Conservation (phyloP, 1,140 invertebrate genomes). For the Philotrypesis tridentata region DNA sequence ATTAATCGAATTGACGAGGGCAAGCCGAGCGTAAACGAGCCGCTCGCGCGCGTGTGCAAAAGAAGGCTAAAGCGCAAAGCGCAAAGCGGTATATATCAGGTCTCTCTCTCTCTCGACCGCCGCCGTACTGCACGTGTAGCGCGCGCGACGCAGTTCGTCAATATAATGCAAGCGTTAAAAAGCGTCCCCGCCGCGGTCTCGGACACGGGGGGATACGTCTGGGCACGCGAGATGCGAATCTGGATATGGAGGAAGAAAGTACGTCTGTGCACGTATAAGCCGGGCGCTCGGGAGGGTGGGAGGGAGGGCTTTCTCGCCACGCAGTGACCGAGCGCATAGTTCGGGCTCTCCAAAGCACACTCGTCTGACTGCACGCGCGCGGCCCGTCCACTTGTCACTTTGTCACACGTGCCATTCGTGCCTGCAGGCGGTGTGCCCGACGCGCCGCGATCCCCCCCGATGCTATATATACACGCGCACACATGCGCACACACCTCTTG, state of each 20-base stretch:
- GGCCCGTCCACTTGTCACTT: slow-evolving; percentile 38
- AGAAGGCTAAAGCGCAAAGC: not conserved
- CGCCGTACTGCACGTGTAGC: too few species aligned
- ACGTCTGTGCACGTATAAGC: not conserved
- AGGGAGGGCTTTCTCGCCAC: too few species aligned
- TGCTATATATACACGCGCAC: too few species aligned
- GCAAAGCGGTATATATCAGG: too few species aligned
- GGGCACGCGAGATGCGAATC: not conserved
- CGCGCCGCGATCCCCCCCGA: too few species aligned
- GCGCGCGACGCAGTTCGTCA: too few species aligned
- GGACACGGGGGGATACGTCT: too few species aligned
- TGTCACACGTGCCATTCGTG: slow-evolving; percentile 57
- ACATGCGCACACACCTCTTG: not conserved
- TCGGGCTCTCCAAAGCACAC: not conserved
- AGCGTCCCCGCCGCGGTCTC: too few species aligned
- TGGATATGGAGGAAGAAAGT: not conserved
- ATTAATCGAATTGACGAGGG: too few species aligned
- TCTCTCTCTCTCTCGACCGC: too few species aligned
- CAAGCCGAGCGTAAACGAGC: not conserved
- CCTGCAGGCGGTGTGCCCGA: slow-evolving; percentile 32
- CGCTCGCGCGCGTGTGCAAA: not conserved
- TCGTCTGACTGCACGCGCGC: too few species aligned
- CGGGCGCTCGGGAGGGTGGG: too few species aligned
- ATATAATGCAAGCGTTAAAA: not conserved
- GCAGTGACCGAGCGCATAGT: slow-evolving; percentile 20